Evolutionary conservation across 2,797 vertebrate species (phyloP).

Genomic region (Oceanodroma leucorhoa): DNA sequence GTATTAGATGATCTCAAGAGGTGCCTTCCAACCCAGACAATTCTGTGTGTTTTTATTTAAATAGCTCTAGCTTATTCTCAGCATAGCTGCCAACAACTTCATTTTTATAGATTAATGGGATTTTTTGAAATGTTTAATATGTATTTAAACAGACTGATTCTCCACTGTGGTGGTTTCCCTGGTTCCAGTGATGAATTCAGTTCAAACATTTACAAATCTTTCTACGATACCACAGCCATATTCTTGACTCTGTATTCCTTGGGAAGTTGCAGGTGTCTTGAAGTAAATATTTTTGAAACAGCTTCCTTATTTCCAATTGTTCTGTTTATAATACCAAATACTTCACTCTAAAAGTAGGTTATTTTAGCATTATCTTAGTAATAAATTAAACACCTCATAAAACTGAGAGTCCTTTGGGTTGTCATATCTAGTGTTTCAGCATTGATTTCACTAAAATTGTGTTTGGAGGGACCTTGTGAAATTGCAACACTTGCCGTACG

Average conservation of each 20-base stretch:
- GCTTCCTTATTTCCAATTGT: slow-evolving; percentile 42
- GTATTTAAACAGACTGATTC: neutral
- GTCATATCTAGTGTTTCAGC: slow-evolving; percentile 62
- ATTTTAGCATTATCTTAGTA: slow-evolving; percentile 25
- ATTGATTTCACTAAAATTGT: slow-evolving; percentile 61
- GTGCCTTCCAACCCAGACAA: neutral
- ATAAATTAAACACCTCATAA: slow-evolving; percentile 16
- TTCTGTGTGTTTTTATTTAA: neutral
- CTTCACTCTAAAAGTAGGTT: slow-evolving; percentile 31
- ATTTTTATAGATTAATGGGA: neutral
- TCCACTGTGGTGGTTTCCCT: neutral
- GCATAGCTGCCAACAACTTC: neutral
- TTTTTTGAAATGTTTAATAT: neutral
- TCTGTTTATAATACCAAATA: slow-evolving; percentile 39
- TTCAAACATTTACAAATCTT: neutral
- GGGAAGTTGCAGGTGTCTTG: slow-evolving; percentile 25
- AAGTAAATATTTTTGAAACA: slow-evolving; percentile 48
- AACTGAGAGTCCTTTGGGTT: neutral
- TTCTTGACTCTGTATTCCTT: neutral
- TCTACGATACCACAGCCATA: neutral
- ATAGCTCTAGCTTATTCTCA: neutral
- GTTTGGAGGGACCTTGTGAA: slow-evolving; percentile 60
- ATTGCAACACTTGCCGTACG: slow-evolving; percentile 46
- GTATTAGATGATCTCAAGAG: neutral
- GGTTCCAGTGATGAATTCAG: neutral